Conservation (phyloP, 2,888 invertebrate genomes). For the Camptogramma bilineatum region DNA sequence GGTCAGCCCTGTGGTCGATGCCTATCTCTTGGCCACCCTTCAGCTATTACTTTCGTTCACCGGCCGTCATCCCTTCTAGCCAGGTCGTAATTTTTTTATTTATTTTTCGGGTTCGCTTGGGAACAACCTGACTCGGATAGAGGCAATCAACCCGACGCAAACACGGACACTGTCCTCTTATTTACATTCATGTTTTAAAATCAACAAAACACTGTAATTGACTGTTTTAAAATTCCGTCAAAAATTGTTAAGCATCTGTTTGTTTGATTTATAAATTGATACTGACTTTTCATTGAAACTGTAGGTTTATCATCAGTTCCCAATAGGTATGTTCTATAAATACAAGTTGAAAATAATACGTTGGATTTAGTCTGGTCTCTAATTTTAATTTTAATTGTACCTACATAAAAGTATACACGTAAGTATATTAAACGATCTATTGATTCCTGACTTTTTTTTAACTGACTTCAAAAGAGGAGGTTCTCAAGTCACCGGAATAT, state of each 20-base stretch:
- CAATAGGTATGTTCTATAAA: not conserved
- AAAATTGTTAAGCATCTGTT: constrained; percentile 25
- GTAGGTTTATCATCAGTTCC: not conserved
- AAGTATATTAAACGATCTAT: no score
- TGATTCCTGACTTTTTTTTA: no score
- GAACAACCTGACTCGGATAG: constrained; percentile 51
- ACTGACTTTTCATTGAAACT: constrained; percentile 10
- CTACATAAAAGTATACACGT: no score
- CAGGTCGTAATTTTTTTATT: not conserved
- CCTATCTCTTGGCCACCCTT: no score
- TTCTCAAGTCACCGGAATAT: no score
- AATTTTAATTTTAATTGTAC: no score
- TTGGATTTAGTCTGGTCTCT: no score
- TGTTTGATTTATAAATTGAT: constrained; percentile 28
- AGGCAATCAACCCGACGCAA: constrained; percentile 75
- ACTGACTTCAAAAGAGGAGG: no score
- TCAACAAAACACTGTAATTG: constrained; percentile 60
- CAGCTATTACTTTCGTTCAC: no score
- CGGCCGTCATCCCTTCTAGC: no score
- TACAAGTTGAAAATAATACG: not conserved
- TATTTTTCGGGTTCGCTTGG: constrained; percentile 4
- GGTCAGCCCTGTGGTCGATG: no score
- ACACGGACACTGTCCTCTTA: constrained; percentile 61
- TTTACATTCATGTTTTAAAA: constrained; percentile 64
- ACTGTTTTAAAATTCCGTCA: constrained; percentile 47